A percentile compares a stretch with the other conserved stretches of the same genome.
phyloP scores from a whole-genome alignment of 2,888 invertebrate genomes.

The Anthoptus insignis region DNA sequence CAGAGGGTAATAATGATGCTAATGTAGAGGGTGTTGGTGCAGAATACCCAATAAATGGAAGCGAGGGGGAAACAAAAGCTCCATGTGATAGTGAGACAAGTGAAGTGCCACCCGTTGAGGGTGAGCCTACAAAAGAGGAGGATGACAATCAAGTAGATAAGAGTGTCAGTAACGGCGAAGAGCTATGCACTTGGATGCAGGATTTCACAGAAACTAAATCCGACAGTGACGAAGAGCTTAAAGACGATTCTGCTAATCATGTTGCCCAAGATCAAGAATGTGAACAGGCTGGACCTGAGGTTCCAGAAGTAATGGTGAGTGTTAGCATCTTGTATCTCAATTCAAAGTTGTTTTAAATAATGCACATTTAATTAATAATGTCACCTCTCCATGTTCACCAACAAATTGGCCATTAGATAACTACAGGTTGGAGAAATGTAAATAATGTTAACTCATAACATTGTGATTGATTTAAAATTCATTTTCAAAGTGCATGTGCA shows the following conservation, averaged over 20 bases:
- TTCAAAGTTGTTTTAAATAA: constrained; percentile 5
- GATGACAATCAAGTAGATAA: constrained; percentile 51
- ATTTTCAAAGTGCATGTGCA: background rate
- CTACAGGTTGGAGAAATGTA: no score
- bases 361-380: no score
- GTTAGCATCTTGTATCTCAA: background rate
- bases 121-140: constrained; percentile 43
- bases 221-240: constrained; percentile 40
- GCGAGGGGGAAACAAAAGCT: constrained; percentile 52
- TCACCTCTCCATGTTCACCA: background rate
- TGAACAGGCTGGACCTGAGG: background rate
- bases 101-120: constrained; percentile 31
- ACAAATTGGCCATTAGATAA: no score
- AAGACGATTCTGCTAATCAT: background rate
- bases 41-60: constrained; percentile 53
- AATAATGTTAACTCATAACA: no score
- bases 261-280: background rate
- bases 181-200: constrained; percentile 55
- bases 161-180: constrained; percentile 59
- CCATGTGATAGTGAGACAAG: constrained; percentile 35
- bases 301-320: background rate
- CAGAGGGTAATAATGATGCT: constrained; percentile 42
- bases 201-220: constrained; percentile 53
- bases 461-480: constrained; percentile 1
- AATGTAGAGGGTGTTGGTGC: constrained; percentile 28